Base-by-base conservation (phyloP, 2,113 vertebrate species). In the Euleptes europaea region DNA sequence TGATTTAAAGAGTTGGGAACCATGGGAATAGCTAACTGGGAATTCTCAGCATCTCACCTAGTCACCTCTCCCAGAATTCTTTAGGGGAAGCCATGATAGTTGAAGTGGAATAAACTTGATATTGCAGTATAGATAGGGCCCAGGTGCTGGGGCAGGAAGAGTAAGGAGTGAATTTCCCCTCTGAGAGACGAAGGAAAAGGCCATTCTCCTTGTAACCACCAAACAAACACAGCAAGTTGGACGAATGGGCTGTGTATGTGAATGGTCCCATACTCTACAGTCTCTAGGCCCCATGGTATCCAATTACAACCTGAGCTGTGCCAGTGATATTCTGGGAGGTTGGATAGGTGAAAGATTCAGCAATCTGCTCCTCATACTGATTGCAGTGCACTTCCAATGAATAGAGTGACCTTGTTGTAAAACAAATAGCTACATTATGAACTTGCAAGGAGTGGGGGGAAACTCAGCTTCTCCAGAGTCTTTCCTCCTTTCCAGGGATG, bases 401-500 rank as follows among this genome's bases (percentile, higher is more conserved):
- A 12, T n/a, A 54, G 31, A 7, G 69, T 19, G 11, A 85, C 19
- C 28, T 12, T 81, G 19, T 57, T 44, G 19, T 4, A 15, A 81
- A 86, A 70, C 2, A 71, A 69, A 85, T 33, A 80, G 17, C 66
- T 79, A 63, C 28, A 66, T 33, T 67, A 35, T 28, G 76, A 67
- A 38, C 10, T 15, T 40, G 26, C 7, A 78, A 8, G 33, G 1
- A 3, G 0, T 15, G 38, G 1, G 2, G 0, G 14, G 38, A 3
- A 65, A 11, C 5, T 44, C 60, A 23, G 21, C 21, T 2, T 83
- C 84, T 63, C 4, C 9, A 44, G 4, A 4, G 83, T 78, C 0
- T 11, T 87, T 72, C 57, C 35, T 83, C 38, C 28, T 31, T 42
- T 31, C n/a, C 63, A 15, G 21, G 40, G 38, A n/a, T 66, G 28